A percentile compares a stretch with the other conserved stretches of the same genome.
These are phyloP conservation scores for Phrynosoma platyrhinos DNA, from an alignment of 2,113 vertebrate genomes.

Conservation along the genomic window DNA sequence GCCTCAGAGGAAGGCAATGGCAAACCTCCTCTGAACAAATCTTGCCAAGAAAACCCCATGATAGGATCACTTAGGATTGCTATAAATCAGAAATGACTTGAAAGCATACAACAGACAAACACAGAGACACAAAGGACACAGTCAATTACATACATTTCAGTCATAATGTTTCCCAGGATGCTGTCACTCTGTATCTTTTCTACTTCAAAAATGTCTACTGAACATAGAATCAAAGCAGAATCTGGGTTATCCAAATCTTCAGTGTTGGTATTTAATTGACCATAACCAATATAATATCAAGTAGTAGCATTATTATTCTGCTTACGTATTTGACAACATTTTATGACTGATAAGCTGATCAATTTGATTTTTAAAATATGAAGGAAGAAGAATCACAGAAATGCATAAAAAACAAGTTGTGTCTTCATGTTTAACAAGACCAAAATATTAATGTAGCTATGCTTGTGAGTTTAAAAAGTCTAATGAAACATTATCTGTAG, in stretches of 20 bases:
- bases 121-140: background rate
- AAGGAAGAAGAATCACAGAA: constrained; percentile 49
- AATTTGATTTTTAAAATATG: constrained; percentile 24
- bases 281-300: background rate
- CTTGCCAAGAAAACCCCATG: too few relatives aligned
- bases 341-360: constrained; percentile 12
- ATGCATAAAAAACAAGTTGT: constrained; percentile 52
- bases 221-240: background rate
- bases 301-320: background rate
- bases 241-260: background rate
- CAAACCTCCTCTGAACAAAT: too few relatives aligned
- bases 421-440: constrained; percentile 53
- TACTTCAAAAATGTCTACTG: background rate
- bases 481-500: constrained; percentile 70
- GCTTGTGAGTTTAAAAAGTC: constrained; percentile 50
- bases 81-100: too few relatives aligned
- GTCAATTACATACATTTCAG: background rate
- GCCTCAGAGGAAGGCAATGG: too few relatives aligned
- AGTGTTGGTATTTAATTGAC: background rate
- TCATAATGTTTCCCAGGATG: constrained; percentile 20
- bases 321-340: constrained; percentile 34
- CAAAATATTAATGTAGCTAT: constrained; percentile 43
- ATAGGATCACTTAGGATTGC: too few relatives aligned
- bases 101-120: too few relatives aligned
- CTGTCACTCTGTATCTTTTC: constrained; percentile 11